Evolutionary conservation across 2,113 vertebrate genomes (phyloP).

Genomic region (Lycaon pictus): DNA sequence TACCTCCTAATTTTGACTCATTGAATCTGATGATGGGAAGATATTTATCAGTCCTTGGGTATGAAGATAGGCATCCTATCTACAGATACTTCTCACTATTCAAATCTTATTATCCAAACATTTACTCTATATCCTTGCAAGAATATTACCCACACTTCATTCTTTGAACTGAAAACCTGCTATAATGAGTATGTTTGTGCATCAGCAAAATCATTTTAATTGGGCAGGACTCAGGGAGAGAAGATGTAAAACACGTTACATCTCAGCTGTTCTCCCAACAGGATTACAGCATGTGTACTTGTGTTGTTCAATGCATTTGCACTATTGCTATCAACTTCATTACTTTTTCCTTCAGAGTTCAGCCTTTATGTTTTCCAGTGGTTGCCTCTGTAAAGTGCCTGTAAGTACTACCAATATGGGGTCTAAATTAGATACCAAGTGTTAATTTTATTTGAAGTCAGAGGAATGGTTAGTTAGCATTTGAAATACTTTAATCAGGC

Average conservation of each 20-base stretch:
- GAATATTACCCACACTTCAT: neutral
- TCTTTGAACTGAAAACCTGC: neutral
- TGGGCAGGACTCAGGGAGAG: neutral
- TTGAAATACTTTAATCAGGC: constrained; percentile 67
- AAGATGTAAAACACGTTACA: neutral
- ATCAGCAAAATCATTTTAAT: constrained; percentile 41
- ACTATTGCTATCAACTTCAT: constrained; percentile 11
- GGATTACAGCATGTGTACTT: neutral
- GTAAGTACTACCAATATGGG: neutral
- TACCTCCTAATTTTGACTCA: neutral
- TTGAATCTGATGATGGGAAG: neutral
- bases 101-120: constrained; percentile 13
- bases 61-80: neutral
- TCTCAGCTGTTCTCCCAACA: neutral
- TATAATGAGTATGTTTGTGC: neutral
- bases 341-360: neutral
- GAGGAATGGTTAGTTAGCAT: constrained; percentile 66
- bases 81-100: neutral
- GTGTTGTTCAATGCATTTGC: neutral
- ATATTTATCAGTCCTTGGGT: neutral
- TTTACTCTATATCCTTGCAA: neutral
- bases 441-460: constrained; percentile 65
- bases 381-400: neutral
- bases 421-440: constrained; percentile 53
- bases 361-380: constrained; percentile 36